Evolutionary conservation across 1,140 invertebrate genomes (phyloP), one percentile per base, ranked within the genome.

Genomic region (Zophobas morio): DNA sequence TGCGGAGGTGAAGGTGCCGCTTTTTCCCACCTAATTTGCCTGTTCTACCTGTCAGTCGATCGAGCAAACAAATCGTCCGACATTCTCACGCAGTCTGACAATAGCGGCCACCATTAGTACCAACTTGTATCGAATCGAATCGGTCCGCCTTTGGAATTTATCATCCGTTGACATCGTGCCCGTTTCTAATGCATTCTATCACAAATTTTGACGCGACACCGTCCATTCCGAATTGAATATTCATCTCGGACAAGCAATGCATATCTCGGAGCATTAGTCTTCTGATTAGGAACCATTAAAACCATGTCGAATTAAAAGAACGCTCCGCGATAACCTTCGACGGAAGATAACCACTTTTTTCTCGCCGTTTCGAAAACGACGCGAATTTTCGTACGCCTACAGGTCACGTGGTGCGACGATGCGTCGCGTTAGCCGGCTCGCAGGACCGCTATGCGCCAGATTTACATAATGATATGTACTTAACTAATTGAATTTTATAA

Each of bases 261-360:
- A 60, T 75, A 75, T 75, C 73, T 75, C 4, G 46, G 32, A 60
- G 73, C 73, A 75, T 75, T 75, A 75, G 73, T 75, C 73, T 60
- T 49, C 54, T 49, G 73, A 75, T 75, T 75, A 75, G 73, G 73
- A 75, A 60, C 73, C 73, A 75, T 75, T 75, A 75, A 75, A 57
- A 39, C 54, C 73, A 75, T 75, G 73, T 75, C 73, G 54, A 63
- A 75, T 75, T 60, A 75, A 75, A 63, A 42, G 39, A 60, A 37
- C 49, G 32, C 36, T n/a, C 37, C 39, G 42, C 34, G 70, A 72
- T 72, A 72, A 72, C 42, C 70, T 53, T 72, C 63, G n/a, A 2
- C 49, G 49, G 49, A 20, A 20, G 20, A 20, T 20, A 20, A 20
- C 20, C 20, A 20, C 20, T 20, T 20, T 20, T 20, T 20, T 20